phyloP scores from a whole-genome alignment of 2,888 invertebrate genomes.

The Cabera pusaria region DNA sequence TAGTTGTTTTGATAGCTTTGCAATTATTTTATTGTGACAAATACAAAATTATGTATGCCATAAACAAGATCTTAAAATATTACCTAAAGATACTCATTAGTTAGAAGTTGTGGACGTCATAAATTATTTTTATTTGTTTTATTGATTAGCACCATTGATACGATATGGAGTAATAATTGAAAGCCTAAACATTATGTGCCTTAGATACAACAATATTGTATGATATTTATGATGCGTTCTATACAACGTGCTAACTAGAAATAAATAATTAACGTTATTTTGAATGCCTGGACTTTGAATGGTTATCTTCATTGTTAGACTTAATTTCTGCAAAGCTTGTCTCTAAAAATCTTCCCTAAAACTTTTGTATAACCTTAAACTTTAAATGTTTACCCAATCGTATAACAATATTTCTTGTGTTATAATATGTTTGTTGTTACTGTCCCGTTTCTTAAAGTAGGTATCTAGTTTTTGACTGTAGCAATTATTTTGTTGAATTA shows the following conservation, averaged over 20 bases:
- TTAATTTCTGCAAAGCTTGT: constrained; percentile 71
- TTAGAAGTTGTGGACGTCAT: constrained; percentile 49
- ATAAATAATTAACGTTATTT: constrained; percentile 76
- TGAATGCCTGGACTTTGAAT: constrained; percentile 69
- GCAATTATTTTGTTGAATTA: too few relatives aligned
- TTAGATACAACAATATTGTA: constrained; percentile 85
- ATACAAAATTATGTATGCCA: constrained; percentile 38
- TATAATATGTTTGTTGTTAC: constrained; percentile 1
- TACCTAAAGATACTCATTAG: constrained; percentile 31
- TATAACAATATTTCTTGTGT: constrained; percentile 7
- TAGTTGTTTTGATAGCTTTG: constrained; percentile 73
- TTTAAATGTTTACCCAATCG: constrained; percentile 22
- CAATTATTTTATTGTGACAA: constrained; percentile 54
- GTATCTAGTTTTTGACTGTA: too few relatives aligned
- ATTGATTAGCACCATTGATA: constrained; percentile 78
- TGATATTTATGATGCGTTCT: constrained; percentile 82
- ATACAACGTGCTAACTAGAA: constrained; percentile 83
- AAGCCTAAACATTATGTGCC: constrained; percentile 85
- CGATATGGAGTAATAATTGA: constrained; percentile 79
- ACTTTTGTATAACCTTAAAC: constrained; percentile 38
- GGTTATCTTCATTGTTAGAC: constrained; percentile 64
- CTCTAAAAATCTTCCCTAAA: constrained; percentile 48
- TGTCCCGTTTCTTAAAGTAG: not conserved
- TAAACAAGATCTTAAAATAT: constrained; percentile 19
- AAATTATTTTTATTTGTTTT: constrained; percentile 40